phyloP scores from a whole-genome alignment of 2,888 invertebrate species.

The Fabriciana adippe region DNA sequence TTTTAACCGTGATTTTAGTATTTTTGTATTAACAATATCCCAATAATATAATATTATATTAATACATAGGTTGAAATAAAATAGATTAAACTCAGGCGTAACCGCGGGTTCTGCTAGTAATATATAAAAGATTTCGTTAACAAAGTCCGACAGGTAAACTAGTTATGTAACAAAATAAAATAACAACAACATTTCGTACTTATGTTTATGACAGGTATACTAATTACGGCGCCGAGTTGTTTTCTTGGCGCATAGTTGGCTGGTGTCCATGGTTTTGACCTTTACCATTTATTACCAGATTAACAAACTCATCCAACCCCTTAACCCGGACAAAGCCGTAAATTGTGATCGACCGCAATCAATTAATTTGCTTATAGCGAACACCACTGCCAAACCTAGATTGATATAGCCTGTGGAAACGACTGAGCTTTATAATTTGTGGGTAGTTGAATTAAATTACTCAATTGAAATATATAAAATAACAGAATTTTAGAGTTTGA shows the following conservation, averaged over 20 bases:
- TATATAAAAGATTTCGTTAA: conserved; percentile 3
- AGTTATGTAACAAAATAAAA: conserved; percentile 14
- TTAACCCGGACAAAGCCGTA: conserved; percentile 32
- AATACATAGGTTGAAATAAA: too few species aligned
- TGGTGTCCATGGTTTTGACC: conserved; percentile 36
- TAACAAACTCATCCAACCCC: conserved; percentile 38
- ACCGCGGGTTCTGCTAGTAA: neutral
- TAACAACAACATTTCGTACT: conserved; percentile 20
- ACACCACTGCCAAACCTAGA: conserved; percentile 14
- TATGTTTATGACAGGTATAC: conserved; percentile 33
- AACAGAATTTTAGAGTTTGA: too few species aligned
- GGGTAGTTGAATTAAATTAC: conserved; percentile 11
- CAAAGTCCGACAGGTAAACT: neutral
- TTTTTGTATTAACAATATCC: too few species aligned
- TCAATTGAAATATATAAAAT: neutral
- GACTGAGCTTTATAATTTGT: conserved; percentile 14
- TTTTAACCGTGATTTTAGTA: too few species aligned
- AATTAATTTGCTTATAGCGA: conserved; percentile 37
- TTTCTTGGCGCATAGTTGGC: conserved; percentile 32
- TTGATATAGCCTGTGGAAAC: conserved; percentile 13
- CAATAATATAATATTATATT: too few species aligned
- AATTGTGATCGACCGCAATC: conserved; percentile 37
- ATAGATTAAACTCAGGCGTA: too few species aligned
- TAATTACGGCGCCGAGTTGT: conserved; percentile 33
- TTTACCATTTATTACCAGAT: conserved; percentile 37